Conservation (phyloP, 2,888 invertebrate species). For the Leptodirus hochenwartii region DNA sequence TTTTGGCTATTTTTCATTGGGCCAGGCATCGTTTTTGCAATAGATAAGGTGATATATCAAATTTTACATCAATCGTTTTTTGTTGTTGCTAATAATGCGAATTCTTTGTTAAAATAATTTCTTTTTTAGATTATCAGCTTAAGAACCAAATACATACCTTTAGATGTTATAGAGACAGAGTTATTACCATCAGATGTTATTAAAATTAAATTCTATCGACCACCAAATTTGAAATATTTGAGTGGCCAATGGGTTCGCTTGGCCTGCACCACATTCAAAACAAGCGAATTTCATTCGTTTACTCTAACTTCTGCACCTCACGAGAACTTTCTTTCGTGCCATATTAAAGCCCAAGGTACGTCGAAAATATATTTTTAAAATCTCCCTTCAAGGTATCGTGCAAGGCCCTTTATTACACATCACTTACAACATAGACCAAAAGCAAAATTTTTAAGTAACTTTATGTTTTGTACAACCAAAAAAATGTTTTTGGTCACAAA, state of each 20-base stretch:
- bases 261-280: conserved; percentile 76
- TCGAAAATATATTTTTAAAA: conserved; percentile 1
- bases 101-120: too few species aligned
- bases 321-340: conserved; percentile 85
- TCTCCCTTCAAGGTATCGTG: too few species aligned
- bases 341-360: conserved; percentile 65
- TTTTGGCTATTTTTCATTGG: conserved; percentile 92
- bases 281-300: conserved; percentile 87
- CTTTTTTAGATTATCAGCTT: conserved; percentile 62
- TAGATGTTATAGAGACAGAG: conserved; percentile 88
- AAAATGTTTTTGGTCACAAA: too few species aligned
- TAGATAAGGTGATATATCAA: conserved; percentile 53
- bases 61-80: neutral
- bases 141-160: conserved; percentile 75
- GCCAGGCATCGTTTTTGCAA: conserved; percentile 72
- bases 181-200: conserved; percentile 86
- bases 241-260: conserved; percentile 91
- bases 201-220: conserved; percentile 87
- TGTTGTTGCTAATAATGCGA: neutral
- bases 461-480: too few species aligned
- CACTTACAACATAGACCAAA: too few species aligned
- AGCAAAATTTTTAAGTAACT: too few species aligned
- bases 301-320: conserved; percentile 92
- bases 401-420: too few species aligned
- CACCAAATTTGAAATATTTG: conserved; percentile 84